Base-by-base conservation (phyloP, 2,113 vertebrate species). In the Vireo altiloquus region DNA sequence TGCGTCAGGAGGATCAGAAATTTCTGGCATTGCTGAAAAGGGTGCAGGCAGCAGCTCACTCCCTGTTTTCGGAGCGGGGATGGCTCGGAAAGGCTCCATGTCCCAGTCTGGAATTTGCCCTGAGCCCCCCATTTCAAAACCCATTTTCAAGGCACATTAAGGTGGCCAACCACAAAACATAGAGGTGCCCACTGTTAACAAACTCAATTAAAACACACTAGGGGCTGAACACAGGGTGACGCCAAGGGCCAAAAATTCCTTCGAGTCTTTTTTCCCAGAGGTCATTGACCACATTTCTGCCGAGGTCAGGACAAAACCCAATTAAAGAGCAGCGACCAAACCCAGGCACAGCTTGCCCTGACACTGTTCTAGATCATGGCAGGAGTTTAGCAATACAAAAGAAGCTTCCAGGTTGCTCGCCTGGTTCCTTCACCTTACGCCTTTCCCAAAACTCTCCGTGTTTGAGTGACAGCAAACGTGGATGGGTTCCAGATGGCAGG, bases 201-300 rank as follows among this genome's bases (percentile, higher is more conserved):
- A 69, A 14, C 40, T 44, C 37, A 37, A 82, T 21, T 44, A 33
- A 59, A 71, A 47, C 22, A 5, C 22, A 5, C 0, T 1, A 39
- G 15, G 39, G 57, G 27, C 13, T 5, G 27, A 44, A 24, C 7
- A 6, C 19, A 4, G 27, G 2, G 2, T 0, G 0, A 20, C 10
- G 37, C 2, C 35, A 13, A 57, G 39, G 42, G 39, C 8, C 33
- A 39, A 66, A 82, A 85, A 50, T 54, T 22, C 20, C 49, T n/a
- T 24, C 0, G 1, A 59, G 46, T 24, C 33, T 15, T 39, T 86
- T 52, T 44, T 5, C 24, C 35, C 33, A 0, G 0, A 46, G 21
- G 15, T 13, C 27, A 37, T 20, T 46, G 47, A 6, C 20, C 11
- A 0, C 28, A 5, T 50, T 78, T 39, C 44, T 47, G 27, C 54